Percentiles rank a stretch among this genome's conserved stretches.
Conservation (phyloP, 2,888 invertebrate species). For the Eilema sororculum region DNA sequence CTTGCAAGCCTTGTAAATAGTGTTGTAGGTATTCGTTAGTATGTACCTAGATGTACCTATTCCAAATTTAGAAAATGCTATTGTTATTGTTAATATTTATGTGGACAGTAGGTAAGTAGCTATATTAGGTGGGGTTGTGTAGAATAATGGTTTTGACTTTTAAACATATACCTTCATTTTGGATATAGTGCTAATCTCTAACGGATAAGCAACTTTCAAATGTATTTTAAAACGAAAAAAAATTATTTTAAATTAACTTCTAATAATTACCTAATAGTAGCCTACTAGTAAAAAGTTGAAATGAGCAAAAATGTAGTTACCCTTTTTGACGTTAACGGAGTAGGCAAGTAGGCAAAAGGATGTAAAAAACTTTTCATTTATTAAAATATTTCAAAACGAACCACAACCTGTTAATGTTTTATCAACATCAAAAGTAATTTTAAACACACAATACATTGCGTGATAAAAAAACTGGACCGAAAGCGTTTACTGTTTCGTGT, state of each 20-base stretch:
- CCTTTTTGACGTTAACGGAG: conserved; percentile 16
- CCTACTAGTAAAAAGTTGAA: neutral
- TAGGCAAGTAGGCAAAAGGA: conserved; percentile 26
- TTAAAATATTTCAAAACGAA: conserved; percentile 30
- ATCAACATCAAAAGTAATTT: conserved; percentile 18
- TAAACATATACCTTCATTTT: too few relatives aligned
- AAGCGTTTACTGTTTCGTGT: conserved; percentile 28
- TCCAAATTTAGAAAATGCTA: neutral
- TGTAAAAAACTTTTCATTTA: conserved; percentile 34
- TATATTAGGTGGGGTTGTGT: too few relatives aligned
- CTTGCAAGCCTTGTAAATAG: neutral
- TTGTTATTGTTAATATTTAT: neutral
- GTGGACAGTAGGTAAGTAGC: too few relatives aligned
- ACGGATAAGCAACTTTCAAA: too few relatives aligned
- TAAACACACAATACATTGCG: conserved; percentile 8
- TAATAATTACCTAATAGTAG: too few relatives aligned
- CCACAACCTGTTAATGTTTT: conserved; percentile 25
- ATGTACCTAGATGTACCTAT: neutral
- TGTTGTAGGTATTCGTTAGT: neutral
- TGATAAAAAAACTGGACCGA: conserved; percentile 10
- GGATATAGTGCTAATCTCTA: too few relatives aligned
- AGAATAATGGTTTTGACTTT: too few relatives aligned
- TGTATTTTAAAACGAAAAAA: neutral
- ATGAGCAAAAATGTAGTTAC: too few relatives aligned
- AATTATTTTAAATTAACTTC: too few relatives aligned